phyloP scores from a whole-genome alignment of 2,113 vertebrate genomes.

The Caracal caracal region DNA sequence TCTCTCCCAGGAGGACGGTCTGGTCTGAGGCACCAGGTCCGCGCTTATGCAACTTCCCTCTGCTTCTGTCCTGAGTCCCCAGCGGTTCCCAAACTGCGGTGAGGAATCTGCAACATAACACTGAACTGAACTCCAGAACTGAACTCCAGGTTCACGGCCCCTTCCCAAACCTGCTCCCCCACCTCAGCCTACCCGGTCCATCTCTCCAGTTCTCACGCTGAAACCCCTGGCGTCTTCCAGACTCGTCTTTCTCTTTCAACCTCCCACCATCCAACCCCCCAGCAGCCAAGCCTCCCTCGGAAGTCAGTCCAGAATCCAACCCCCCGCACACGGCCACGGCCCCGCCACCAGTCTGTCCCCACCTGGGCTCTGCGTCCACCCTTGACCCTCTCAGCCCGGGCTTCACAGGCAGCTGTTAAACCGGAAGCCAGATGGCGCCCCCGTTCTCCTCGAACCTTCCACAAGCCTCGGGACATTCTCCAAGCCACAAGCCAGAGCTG shows the following conservation, averaged over 20 bases:
- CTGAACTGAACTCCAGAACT: neutral
- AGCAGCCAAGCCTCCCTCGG: too few species aligned
- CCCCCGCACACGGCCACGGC: neutral
- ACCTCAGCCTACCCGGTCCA: neutral
- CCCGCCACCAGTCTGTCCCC: neutral
- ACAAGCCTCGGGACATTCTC: neutral
- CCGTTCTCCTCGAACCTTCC: neutral
- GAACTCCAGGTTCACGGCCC: neutral
- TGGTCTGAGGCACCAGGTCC: neutral
- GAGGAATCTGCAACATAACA: neutral
- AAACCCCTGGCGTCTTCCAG: neutral
- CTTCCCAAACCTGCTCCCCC: neutral
- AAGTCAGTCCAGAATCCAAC: neutral
- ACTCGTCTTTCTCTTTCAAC: neutral
- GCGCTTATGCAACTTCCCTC: neutral
- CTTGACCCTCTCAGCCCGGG: neutral
- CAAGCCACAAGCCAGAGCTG: neutral
- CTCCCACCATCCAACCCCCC: neutral
- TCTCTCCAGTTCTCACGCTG: neutral
- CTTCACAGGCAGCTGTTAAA: neutral
- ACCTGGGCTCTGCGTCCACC: neutral
- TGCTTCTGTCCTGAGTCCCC: neutral
- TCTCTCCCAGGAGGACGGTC: neutral
- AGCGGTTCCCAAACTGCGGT: neutral
- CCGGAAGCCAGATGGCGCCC: too few species aligned